phyloP scores from a whole-genome alignment of 2,888 invertebrate genomes.

The Rhagonycha lutea region DNA sequence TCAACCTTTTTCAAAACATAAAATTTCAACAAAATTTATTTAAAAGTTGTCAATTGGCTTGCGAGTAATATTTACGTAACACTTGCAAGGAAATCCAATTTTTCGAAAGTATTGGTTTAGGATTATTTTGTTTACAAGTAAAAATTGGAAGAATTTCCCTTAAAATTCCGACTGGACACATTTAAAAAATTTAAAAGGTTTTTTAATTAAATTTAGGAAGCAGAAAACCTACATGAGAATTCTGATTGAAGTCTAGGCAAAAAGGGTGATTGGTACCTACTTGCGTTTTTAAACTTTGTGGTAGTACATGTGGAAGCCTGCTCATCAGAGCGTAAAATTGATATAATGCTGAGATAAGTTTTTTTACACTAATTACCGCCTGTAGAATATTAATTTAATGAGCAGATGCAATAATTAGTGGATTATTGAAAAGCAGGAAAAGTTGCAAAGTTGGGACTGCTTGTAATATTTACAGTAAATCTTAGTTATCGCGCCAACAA shows the following conservation, averaged over 20 bases:
- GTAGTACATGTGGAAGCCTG: not conserved
- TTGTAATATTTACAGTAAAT: not conserved
- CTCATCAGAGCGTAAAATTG: not conserved
- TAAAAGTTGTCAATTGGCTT: not conserved
- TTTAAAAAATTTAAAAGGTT: not conserved
- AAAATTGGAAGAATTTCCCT: not conserved
- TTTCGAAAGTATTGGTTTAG: not conserved
- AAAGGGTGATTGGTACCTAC: not conserved
- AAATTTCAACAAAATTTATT: not conserved
- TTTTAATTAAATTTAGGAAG: not conserved
- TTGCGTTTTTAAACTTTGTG: not conserved
- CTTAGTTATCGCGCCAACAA: not conserved
- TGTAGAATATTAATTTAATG: not conserved
- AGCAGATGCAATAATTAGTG: not conserved
- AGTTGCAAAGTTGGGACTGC: not conserved
- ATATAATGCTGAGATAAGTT: not conserved
- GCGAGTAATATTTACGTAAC: not conserved
- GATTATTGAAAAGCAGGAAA: not conserved
- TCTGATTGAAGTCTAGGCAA: not conserved
- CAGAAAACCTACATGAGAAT: not conserved
- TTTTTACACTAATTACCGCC: not conserved
- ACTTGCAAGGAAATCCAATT: not conserved
- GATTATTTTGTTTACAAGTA: not conserved
- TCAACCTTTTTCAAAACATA: not conserved
- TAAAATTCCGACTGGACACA: not conserved